These are phyloP conservation scores for Tetragnatha versicolor DNA, from an alignment of 1,140 invertebrate genomes.

Conservation along the genomic window DNA sequence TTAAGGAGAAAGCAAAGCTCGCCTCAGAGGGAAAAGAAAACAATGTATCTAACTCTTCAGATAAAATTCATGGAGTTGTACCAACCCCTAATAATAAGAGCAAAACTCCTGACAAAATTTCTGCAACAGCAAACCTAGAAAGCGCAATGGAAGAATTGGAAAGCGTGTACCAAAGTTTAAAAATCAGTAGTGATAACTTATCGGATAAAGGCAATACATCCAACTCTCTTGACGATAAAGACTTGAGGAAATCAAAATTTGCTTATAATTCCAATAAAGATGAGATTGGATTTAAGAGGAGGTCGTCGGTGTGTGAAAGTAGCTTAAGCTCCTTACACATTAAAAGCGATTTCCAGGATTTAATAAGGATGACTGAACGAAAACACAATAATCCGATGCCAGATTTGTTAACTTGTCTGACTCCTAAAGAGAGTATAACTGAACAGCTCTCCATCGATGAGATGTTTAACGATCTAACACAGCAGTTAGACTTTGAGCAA, in stretches of 20 bases:
- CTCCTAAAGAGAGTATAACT: too few relatives aligned
- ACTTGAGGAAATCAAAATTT: background rate
- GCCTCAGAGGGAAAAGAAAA: background rate
- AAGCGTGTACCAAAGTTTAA: constrained; percentile 43
- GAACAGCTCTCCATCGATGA: constrained; percentile 26
- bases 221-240: constrained; percentile 21
- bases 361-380: too few relatives aligned
- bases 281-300: background rate
- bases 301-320: constrained; percentile 6
- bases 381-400: too few relatives aligned
- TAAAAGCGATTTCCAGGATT: background rate
- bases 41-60: background rate
- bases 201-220: constrained; percentile 34
- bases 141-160: constrained; percentile 52
- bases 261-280: background rate
- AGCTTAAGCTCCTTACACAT: background rate
- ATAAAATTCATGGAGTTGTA: background rate
- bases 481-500: constrained; percentile 35
- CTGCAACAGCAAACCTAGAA: constrained; percentile 47
- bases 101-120: background rate
- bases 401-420: too few relatives aligned
- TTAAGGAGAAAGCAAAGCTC: background rate
- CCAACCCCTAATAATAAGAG: background rate
- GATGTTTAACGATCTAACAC: constrained; percentile 35
- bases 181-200: constrained; percentile 48